A percentile compares a stretch with the other conserved stretches of the same genome.
Evolutionary conservation across 2,113 vertebrate species (phyloP).

Genomic region (Opisthocomus hoazin): DNA sequence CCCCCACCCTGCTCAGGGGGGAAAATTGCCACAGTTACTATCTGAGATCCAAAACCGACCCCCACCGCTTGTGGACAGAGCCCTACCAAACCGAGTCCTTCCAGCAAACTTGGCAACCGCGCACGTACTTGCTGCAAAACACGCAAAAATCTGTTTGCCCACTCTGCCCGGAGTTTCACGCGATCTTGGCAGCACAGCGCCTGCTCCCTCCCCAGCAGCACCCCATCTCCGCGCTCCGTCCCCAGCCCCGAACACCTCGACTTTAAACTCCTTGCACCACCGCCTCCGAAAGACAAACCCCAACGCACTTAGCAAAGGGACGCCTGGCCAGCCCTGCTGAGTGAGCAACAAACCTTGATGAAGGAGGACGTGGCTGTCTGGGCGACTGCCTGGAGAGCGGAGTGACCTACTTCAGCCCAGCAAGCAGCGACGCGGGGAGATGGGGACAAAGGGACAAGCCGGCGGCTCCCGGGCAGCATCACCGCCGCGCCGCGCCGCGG

Average conservation of each 20-base stretch:
- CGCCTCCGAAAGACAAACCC: not conserved
- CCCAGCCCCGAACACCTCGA: not conserved
- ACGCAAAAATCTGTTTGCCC: not conserved
- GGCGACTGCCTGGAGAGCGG: not conserved
- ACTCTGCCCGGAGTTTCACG: not conserved
- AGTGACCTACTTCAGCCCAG: slow-evolving; percentile 40
- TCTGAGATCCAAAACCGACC: not conserved
- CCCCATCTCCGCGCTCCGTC: not conserved
- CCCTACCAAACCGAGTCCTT: not conserved
- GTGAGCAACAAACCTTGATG: slow-evolving; percentile 25
- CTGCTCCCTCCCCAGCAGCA: not conserved
- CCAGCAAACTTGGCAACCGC: not conserved
- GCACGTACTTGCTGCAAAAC: not conserved
- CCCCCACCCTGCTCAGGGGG: not conserved
- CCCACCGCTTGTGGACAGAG: not conserved
- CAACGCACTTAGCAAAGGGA: not conserved
- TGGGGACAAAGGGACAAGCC: not conserved
- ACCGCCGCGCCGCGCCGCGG: not conserved
- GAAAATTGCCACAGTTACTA: not conserved
- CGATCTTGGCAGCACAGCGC: not conserved
- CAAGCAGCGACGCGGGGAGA: not conserved
- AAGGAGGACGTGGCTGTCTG: slow-evolving; percentile 26
- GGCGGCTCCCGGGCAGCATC: not conserved
- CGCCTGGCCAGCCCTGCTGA: not conserved
- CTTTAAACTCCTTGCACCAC: not conserved